phyloP scores from a whole-genome alignment of 2,113 vertebrate species.

The Chamaetylas fuelleborni region DNA sequence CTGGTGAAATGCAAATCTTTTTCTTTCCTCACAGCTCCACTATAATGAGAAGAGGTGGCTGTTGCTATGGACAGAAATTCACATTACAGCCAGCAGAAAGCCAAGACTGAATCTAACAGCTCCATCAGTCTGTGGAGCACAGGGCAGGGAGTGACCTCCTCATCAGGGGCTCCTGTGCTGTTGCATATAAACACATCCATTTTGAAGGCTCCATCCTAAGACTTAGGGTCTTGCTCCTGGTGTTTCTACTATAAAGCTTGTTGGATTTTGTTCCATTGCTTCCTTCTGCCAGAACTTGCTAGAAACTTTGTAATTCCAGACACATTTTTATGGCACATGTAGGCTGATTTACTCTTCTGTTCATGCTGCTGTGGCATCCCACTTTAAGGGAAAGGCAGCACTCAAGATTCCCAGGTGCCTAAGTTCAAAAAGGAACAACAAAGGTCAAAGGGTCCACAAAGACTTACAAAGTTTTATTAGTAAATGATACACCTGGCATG shows the following conservation, averaged over 20 bases:
- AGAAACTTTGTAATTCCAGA: neutral
- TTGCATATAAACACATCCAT: neutral
- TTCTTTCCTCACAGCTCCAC: neutral
- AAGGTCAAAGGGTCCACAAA: neutral
- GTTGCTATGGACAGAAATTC: neutral
- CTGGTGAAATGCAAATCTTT: neutral
- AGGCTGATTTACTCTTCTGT: neutral
- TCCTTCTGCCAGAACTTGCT: neutral
- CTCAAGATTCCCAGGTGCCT: neutral
- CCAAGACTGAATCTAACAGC: neutral
- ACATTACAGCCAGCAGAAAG: neutral
- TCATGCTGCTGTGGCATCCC: neutral
- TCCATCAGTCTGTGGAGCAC: neutral
- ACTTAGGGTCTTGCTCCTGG: neutral
- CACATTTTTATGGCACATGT: neutral
- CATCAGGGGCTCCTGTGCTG: neutral
- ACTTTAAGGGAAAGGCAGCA: neutral
- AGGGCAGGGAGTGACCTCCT: neutral
- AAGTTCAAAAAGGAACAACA: fast-evolving
- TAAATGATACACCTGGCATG: neutral
- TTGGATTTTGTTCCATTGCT: neutral
- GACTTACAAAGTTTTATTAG: neutral
- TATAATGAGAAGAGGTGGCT: neutral
- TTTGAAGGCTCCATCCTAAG: neutral
- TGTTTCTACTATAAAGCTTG: neutral